Base-by-base conservation (phyloP, 2,797 vertebrate genomes). In the Diceros bicornis region DNA sequence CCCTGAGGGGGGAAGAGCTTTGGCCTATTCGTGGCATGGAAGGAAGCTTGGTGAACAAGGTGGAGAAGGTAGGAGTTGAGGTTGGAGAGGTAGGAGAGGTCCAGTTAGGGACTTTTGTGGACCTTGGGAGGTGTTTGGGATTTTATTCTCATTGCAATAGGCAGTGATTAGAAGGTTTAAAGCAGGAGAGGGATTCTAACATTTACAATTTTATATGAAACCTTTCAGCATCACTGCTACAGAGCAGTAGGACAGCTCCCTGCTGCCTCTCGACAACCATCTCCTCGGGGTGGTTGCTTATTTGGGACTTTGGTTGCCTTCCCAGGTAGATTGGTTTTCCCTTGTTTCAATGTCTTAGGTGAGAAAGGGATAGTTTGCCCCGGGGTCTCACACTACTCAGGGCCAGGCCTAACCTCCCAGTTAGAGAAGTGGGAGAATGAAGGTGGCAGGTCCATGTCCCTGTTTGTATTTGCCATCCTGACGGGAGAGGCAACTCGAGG, bases 91-190 rank as follows among this genome's bases (percentile, higher is more conserved):
- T 6, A 47, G 52, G 82, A 50, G 52, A 50, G 23, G 2, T 55
- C 41, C 18, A 61, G n/a, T 50, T 29, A 64, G 50, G 20, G 34
- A 61, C 59, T 32, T 57, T 50, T 34, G 12, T 50, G 47, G 64
- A 8, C 47, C 37, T 59, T 83, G 64, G 8, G 75, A 71, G 17
- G 59, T 44, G 16, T 90, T 91, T 61, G 25, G 18, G 34, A 34
- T 74, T 95, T 94, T 85, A 29, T 64, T 89, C 71, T 89, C 72
- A 61, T 57, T 96, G 16, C 57, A 41, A 1, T 47, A 27, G 20
- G 27, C 20, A 5, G 6, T 77, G 23, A 69, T 66, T 66, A 66
- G 81, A 79, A 95, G 50, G 71, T 71, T 74, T 50, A n/a, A 68
- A 69, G 62, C 44, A 74, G n/a, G 12, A 37, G 25, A 55, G 6